Evolutionary conservation across 2,888 invertebrate genomes (phyloP), one percentile per base, ranked within the genome.

Genomic region (Hirtodrosophila cameraria): DNA sequence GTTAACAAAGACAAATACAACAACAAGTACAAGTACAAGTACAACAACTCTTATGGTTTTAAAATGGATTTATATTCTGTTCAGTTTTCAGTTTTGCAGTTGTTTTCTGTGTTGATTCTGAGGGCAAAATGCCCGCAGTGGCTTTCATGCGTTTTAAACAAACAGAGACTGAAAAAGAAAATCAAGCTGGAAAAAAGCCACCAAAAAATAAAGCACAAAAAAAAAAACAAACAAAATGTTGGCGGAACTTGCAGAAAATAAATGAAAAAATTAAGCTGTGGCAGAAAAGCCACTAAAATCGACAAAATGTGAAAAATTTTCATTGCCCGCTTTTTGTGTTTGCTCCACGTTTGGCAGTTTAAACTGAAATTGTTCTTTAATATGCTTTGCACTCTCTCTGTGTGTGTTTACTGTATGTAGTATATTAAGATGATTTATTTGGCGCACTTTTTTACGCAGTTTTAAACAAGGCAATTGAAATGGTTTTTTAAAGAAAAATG

Each of bases 121-220:
- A 6, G 72, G 27, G 50, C 74, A 52, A n/a, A n/a, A n/a, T 52
- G 49, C 57, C 71, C 63, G 63, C 71, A 75, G 52, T 71, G 76
- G 79, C 75, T 80, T 79, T 75, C 86, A 86, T 79, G 83, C 78
- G 66, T 59, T 75, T 62, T 52, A 41, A 16, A 60, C 49, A 64
- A 52, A 62, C 36, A 66, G n/a, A 52, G 28, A 30, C n/a, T n/a
- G n/a, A 30, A 45, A 15, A 16, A 15, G 18, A 36, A 52, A 38
- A 50, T 12, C 27, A 39, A 49, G 23, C 20, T 25, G 31, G 23
- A 45, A 20, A 41, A 20, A 28, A 53, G 33, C 27, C 30, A 23
- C 7, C 4, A 45, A 38, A 54, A 52, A 63, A 20, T 6, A 35
- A 23, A 38, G 36, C 11, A 38, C 9, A 31, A 9, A 36, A 49